Base-by-base conservation (phyloP, 2,797 vertebrate species). In the Emydoidea blandingii region DNA sequence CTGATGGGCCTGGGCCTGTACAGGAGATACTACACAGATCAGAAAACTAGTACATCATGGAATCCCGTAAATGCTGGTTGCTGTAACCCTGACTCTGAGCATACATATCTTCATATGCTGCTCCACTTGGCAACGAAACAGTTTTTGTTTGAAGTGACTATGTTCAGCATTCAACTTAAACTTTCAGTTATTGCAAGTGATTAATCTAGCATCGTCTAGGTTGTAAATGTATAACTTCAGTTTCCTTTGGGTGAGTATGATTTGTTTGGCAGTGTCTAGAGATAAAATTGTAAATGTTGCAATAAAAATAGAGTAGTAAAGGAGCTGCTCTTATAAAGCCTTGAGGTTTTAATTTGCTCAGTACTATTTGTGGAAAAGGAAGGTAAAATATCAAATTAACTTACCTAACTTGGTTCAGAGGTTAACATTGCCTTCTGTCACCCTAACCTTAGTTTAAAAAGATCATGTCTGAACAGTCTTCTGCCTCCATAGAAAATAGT, bases 211-310 rank as follows among this genome's bases (percentile, higher is more conserved):
- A 47, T 4, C 5, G 2, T 3, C 44, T 5, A 29, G 25, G 7
- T 49, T 49, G 44, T 47, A 31, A 29, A 31, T 12, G 14, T 78
- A 9, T 31, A 76, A 44, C 16, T 78, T 29, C 41, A 65, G 19
- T 41, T 10, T 47, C 29, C 27, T 31, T 78, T 78, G 27, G 74
- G 74, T 78, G 44, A 78, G 74, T 44, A 25, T 5, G 14, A 15
- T 78, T 78, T 31, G 14, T 14, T 76, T 44, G 21, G 12, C 72
- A 29, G 27, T 31, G 14, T 78, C 25, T 78, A 49, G 44, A 78
- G 44, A 25, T 6, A 34, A 62, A 44, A 6, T 41, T 90, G 23
- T 34, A 81, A 54, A 25, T 80, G 10, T 0, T 31, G 5, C n/a
- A 59, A 34, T 0, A 49, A 78, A 78, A 78, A 47, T 16, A 29